Evolutionary conservation across 2,797 vertebrate genomes (phyloP).

Genomic region (Bufotes viridis): DNA sequence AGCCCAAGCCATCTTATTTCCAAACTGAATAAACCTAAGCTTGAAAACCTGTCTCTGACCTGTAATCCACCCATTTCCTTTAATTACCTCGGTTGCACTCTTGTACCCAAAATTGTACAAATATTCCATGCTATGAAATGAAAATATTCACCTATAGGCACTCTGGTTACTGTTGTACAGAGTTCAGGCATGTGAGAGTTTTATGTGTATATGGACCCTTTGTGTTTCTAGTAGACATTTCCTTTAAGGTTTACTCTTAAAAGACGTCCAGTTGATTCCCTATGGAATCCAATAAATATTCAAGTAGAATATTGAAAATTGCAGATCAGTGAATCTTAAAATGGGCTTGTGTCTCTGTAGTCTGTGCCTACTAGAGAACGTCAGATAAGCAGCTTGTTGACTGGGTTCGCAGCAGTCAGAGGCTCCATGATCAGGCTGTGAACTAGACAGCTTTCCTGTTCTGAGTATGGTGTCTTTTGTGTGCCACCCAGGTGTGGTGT

Average conservation of each 20-base stretch:
- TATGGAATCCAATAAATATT: background rate
- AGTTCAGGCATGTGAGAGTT: too few species aligned
- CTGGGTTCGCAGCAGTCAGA: background rate
- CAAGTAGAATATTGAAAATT: background rate
- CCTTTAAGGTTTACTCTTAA: background rate
- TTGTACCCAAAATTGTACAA: too few species aligned
- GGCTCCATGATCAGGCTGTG: background rate
- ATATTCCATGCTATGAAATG: background rate
- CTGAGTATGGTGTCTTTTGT: background rate
- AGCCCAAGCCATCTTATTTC: too few species aligned
- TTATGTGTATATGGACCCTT: too few species aligned
- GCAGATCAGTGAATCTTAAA: background rate
- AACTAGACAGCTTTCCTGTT: constrained; percentile 18
- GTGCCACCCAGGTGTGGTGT: constrained; percentile 38
- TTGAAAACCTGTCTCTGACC: too few species aligned
- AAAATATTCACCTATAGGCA: background rate
- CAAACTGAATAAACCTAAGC: too few species aligned
- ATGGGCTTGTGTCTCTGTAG: background rate
- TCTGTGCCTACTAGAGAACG: background rate
- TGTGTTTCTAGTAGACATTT: too few species aligned
- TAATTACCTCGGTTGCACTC: too few species aligned
- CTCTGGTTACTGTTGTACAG: too few species aligned
- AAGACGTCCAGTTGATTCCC: background rate
- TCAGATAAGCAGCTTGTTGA: background rate
- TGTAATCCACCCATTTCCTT: too few species aligned